Evolutionary conservation across 2,797 vertebrate species (phyloP).

Genomic region (Bryconaethiops microstoma): DNA sequence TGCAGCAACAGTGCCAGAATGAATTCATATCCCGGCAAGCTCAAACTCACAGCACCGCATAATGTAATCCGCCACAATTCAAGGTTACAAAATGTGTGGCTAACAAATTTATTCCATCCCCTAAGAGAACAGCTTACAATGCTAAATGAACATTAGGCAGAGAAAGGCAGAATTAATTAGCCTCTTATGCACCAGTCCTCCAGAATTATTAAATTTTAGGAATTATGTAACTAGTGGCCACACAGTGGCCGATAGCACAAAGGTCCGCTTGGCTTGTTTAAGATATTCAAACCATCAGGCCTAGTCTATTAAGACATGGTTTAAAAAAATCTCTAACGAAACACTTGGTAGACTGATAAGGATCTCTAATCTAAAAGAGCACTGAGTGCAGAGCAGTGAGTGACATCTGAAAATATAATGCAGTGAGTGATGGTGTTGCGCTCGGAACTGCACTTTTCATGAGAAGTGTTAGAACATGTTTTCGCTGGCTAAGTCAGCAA

Average conservation of each 20-base stretch:
- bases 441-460: background rate
- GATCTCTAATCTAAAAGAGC: background rate
- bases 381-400: background rate
- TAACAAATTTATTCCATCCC: conserved; percentile 51
- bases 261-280: background rate
- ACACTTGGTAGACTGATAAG: background rate
- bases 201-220: conserved; percentile 39
- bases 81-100: conserved; percentile 52
- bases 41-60: conserved; percentile 37
- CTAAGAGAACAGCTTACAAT: conserved; percentile 46
- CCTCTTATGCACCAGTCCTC: conserved; percentile 32
- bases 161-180: conserved; percentile 47
- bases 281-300: background rate
- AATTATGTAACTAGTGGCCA: conserved; percentile 23
- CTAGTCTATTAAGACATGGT: background rate
- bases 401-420: background rate
- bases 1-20: conserved; percentile 43
- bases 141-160: conserved; percentile 47
- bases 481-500: background rate
- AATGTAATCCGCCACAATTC: conserved; percentile 55
- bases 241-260: conserved; percentile 15
- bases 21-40: conserved; percentile 45
- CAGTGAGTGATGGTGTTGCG: background rate
- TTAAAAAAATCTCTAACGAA: background rate
- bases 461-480: background rate